Evolutionary conservation across 2,888 invertebrate species (phyloP).

Genomic region (Drosophila picticornis): DNA sequence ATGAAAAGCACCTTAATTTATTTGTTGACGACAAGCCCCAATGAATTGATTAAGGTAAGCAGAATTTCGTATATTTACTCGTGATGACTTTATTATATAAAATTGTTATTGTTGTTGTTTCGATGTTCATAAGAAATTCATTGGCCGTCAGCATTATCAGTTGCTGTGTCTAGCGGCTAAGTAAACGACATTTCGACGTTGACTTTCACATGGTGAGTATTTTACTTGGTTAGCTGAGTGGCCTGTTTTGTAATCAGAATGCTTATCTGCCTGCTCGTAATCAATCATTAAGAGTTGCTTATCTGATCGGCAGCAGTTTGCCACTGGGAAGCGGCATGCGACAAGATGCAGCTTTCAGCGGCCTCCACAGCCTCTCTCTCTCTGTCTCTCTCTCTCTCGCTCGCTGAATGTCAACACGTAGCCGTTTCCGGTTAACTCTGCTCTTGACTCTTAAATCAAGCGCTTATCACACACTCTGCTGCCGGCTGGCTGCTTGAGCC

Average conservation of each 20-base stretch:
- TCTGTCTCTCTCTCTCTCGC: not conserved
- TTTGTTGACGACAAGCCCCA: not conserved
- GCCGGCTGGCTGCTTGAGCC: constrained; percentile 30
- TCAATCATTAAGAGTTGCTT: constrained; percentile 57
- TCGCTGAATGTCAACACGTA: constrained; percentile 47
- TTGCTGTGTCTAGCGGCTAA: constrained; percentile 37
- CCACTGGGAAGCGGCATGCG: constrained; percentile 12
- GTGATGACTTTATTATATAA: not conserved
- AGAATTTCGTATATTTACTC: not conserved
- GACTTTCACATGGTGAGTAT: constrained; percentile 39
- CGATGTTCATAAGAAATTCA: constrained; percentile 35
- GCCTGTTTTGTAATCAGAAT: constrained; percentile 51
- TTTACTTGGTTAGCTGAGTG: constrained; percentile 17
- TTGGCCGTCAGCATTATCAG: constrained; percentile 44
- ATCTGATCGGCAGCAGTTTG: constrained; percentile 45
- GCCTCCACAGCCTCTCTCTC: constrained; percentile 13
- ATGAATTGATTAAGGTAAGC: not conserved
- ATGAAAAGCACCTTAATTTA: not conserved
- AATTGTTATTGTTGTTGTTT: not conserved
- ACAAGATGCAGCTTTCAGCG: constrained; percentile 34
- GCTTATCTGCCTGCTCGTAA: constrained; percentile 53
- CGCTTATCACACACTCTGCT: constrained; percentile 50
- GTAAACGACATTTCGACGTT: constrained; percentile 28
- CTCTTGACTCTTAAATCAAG: constrained; percentile 40
- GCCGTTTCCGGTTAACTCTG: constrained; percentile 56